Evolutionary conservation across 2,797 vertebrate genomes (phyloP).

Genomic region (Notamacropus eugenii): DNA sequence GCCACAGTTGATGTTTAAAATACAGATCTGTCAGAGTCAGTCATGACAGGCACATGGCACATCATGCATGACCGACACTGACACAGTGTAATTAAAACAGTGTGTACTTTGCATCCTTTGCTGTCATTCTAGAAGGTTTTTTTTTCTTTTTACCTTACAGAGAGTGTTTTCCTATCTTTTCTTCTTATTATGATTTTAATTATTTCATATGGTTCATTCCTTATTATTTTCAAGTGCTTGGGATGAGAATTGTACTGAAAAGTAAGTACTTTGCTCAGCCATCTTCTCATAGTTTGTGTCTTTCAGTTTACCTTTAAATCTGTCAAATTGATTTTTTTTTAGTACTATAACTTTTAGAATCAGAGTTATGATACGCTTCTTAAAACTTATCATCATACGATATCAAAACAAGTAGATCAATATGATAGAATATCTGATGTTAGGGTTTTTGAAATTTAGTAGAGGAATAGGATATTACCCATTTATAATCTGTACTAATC

Average conservation of each 20-base stretch:
- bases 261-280: neutral
- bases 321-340: neutral
- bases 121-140: neutral
- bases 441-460: neutral
- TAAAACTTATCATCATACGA: neutral
- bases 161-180: neutral
- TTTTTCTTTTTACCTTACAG: neutral
- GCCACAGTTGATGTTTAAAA: neutral
- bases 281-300: neutral
- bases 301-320: neutral
- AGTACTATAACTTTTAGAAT: neutral
- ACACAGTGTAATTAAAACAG: neutral
- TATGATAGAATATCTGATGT: neutral
- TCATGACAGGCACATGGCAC: neutral
- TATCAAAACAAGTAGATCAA: neutral
- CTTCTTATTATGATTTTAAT: neutral
- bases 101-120: neutral
- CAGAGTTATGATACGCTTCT: neutral
- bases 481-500: neutral
- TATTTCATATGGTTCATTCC: neutral
- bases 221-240: neutral
- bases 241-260: neutral
- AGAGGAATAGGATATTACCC: neutral
- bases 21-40: neutral
- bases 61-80: neutral